Base-by-base conservation (phyloP, 2,888 invertebrate species). In the Lycocerus yunnanus region DNA sequence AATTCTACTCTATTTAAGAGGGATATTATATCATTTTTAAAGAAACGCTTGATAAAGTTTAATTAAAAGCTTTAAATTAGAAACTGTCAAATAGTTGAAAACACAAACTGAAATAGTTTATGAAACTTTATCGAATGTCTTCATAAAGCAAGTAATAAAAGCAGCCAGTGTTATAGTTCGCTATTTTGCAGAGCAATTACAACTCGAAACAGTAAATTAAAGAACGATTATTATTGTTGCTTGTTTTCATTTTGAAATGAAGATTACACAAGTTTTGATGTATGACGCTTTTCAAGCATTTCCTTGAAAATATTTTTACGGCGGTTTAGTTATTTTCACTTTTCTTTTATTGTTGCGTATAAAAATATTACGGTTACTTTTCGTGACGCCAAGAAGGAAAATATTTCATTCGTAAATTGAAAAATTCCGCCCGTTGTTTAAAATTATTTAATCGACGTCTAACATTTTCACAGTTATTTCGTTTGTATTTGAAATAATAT, bases 181-280 rank as follows among this genome's bases (percentile, higher is more conserved):
- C 58, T 71, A 66, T 70, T 66, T 70, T 69, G 59, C 66, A 67
- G 43, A 70, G 70, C 74, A 74, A 74, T 74, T 74, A 74, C 59
- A 67, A 70, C 66, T 68, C 58, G 20, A 27, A 68, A 69, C 69
- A 67, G 43, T 74, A 74, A 74, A 74, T 74, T 74, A 74, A 69
- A 70, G 74, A 74, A 74, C 74, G 67, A 74, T 74, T 74, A 74
- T 74, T 74, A 74, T 69, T 69, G 74, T 70, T 66, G 74, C 74
- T 74, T 74, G 74, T 70, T 74, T 74, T 65, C 69, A 70, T 70
- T 66, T 65, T 58, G 70, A 60, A 71, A 70, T 65, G 66, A 24
- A 66, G 69, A 74, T 71, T 70, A 63, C 70, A 15, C 65, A 43
- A 70, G 67, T 61, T 58, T 70, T 70, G 70, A 73, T 67, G 69